Evolutionary conservation across 2,113 vertebrate species (phyloP).

Genomic region (Ophthalmolycus amberensis): DNA sequence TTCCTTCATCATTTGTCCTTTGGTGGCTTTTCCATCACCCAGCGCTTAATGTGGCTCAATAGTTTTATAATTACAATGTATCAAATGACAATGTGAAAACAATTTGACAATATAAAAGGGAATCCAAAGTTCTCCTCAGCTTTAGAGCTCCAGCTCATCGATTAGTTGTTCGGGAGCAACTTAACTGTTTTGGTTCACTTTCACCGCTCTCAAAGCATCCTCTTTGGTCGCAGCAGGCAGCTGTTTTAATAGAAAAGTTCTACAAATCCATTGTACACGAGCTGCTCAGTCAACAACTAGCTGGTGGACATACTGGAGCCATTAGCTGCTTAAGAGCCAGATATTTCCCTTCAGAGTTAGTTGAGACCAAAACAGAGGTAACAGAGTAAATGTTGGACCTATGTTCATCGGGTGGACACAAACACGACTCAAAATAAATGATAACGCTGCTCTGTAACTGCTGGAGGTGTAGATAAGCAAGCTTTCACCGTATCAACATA

Average conservation of each 20-base stretch:
- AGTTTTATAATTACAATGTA: background rate
- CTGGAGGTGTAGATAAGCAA: no score
- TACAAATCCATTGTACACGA: background rate
- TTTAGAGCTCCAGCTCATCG: background rate
- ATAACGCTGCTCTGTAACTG: no score
- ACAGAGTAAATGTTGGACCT: background rate
- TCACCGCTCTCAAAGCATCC: background rate
- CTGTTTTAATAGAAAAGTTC: background rate
- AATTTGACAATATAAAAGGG: background rate
- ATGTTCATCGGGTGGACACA: no score
- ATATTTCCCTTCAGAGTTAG: background rate
- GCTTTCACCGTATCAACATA: no score
- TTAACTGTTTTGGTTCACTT: background rate
- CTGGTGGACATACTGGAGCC: background rate
- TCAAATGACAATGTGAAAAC: background rate
- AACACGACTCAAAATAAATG: no score
- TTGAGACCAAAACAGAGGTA: background rate
- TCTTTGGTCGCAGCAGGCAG: background rate
- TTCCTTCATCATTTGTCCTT: background rate
- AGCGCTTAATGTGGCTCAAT: background rate
- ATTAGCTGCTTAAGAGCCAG: background rate
- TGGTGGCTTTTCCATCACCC: background rate
- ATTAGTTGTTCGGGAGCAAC: background rate
- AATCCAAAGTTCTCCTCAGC: background rate
- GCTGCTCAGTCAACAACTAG: background rate